These are phyloP conservation scores for Cassiopea xamachana DNA, from an alignment of 30 jellyfish, hydroid and myxozoan genomes.

Conservation along the genomic window DNA sequence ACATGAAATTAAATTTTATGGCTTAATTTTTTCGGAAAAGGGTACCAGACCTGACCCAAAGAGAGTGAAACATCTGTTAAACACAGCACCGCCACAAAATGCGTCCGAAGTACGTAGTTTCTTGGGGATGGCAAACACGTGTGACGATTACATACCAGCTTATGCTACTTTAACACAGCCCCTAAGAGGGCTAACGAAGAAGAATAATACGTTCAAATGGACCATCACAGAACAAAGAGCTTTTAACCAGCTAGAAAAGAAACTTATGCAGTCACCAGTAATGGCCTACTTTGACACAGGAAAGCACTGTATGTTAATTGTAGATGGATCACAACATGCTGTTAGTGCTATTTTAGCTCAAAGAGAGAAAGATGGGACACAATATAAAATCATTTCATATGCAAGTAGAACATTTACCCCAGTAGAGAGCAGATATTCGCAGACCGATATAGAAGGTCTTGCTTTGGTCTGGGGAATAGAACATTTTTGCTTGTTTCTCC, in stretches of 20 bases:
- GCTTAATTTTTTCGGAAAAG: constrained; percentile 39
- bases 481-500: constrained; percentile 32
- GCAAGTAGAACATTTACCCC: constrained; percentile 56
- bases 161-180: constrained; percentile 46
- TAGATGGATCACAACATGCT: constrained; percentile 40
- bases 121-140: constrained; percentile 57
- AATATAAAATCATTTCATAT: constrained; percentile 42
- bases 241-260: constrained; percentile 22
- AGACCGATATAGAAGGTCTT: constrained; percentile 62
- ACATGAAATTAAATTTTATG: constrained; percentile 54
- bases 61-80: constrained; percentile 42
- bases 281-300: constrained; percentile 58
- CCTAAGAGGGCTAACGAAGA: constrained; percentile 48
- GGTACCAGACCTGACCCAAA: constrained; percentile 62
- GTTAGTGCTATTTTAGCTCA: constrained; percentile 33
- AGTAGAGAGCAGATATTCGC: constrained; percentile 53
- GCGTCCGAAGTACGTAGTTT: neutral
- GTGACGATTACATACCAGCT: constrained; percentile 13
- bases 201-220: constrained; percentile 38
- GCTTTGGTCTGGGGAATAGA: neutral
- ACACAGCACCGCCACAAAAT: neutral
- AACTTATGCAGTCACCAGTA: constrained; percentile 54
- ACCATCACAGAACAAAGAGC: neutral
- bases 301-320: constrained; percentile 40
- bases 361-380: constrained; percentile 35